Conservation (phyloP, 2,888 invertebrate species). For the Apotomis betuletana region DNA sequence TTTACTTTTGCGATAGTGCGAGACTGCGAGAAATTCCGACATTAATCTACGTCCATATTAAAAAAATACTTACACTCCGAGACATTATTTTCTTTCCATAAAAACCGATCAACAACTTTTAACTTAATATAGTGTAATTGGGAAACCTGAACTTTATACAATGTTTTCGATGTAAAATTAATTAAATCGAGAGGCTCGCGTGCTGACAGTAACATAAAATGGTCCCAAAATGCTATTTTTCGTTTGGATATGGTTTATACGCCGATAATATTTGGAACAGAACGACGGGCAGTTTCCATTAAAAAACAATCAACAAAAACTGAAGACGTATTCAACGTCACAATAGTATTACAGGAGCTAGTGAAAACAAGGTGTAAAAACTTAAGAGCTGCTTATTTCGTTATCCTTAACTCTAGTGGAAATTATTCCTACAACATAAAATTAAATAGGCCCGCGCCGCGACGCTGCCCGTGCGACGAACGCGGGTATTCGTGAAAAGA, state of each 20-base stretch:
- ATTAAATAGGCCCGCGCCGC: constrained; percentile 63
- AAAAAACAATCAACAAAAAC: constrained; percentile 44
- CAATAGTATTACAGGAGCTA: constrained; percentile 44
- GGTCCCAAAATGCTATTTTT: constrained; percentile 47
- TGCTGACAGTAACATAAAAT: constrained; percentile 44
- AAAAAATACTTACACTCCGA: constrained; percentile 57
- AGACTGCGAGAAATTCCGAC: constrained; percentile 67
- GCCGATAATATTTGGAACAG: neutral
- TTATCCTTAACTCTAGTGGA: constrained; percentile 72
- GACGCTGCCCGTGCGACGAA: constrained; percentile 47
- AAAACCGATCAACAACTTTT: constrained; percentile 49
- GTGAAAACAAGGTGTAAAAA: constrained; percentile 62
- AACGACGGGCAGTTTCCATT: constrained; percentile 15
- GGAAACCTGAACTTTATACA: constrained; percentile 48
- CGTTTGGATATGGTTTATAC: constrained; percentile 11
- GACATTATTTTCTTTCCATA: constrained; percentile 43
- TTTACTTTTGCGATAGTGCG: constrained; percentile 65
- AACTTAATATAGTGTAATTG: constrained; percentile 45
- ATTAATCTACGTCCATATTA: constrained; percentile 58
- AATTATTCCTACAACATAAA: constrained; percentile 78
- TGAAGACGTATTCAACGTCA: constrained; percentile 47
- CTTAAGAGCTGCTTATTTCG: constrained; percentile 67
- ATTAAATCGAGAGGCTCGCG: constrained; percentile 43
- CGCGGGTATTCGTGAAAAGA: constrained; percentile 14
- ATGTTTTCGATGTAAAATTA: constrained; percentile 43